Evolutionary conservation across 1,140 invertebrate species (phyloP), one percentile per base, ranked within the genome.

Genomic region (Uloborus diversus): DNA sequence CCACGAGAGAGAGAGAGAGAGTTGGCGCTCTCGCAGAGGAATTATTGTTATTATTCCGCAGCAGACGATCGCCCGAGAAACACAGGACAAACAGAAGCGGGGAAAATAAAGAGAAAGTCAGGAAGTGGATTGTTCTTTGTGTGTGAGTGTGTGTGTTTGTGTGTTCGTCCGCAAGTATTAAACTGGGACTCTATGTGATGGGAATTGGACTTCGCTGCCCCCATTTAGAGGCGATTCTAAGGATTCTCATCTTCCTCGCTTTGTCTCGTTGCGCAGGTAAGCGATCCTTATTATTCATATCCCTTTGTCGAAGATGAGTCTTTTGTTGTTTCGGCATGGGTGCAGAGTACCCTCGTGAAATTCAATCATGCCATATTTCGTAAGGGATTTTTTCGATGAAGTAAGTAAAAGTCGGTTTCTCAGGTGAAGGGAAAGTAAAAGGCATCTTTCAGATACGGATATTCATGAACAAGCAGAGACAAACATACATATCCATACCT

Each of bases 141-240:
- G 37, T 42, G 37, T 17, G 37, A 42, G 49, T n/a, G 13, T 53
- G 49, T 20, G n/a, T n/a, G n/a, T n/a, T n/a, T n/a, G n/a, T n/a
- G n/a, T n/a, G n/a, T n/a, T n/a, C n/a, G n/a, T n/a, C n/a, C n/a
- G 49, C 9, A 20, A 53, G 11, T 53, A 20, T 53, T 42, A n/a
- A n/a, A 53, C 49, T 53, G 9, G 49, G 49, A 53, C n/a, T 53
- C 49, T 53, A 53, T 53, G 49, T 53, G 49, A 53, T 53, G 49
- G 49, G 49, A 53, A 53, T 53, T 53, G 20, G 49, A 53, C 20
- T 53, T 53, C 49, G 49, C 7, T 53, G 49, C 49, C 49, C 49
- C n/a, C 49, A n/a, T 53, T 53, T 20, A 53, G 49, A 5, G 9
- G 49, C 23, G 49, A n/a, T n/a, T 20, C 20, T 20, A 20, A 20